These are phyloP conservation scores for Melangyna quadrimaculata DNA, from an alignment of 2,888 invertebrate species.

Conservation along the genomic window DNA sequence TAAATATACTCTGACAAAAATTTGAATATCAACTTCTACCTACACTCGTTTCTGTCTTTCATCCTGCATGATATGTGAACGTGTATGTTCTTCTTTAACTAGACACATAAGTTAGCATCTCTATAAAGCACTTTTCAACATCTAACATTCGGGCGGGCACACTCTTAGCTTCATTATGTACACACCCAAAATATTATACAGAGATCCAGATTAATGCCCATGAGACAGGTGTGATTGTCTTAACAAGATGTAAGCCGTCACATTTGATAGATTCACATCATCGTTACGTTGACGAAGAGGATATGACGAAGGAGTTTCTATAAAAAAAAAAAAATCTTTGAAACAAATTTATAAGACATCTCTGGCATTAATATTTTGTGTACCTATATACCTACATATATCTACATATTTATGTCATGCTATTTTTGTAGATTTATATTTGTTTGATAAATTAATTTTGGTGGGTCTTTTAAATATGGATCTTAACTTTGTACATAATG, in stretches of 20 bases:
- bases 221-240: slow-evolving; percentile 72
- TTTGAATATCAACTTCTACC: slow-evolving; percentile 60
- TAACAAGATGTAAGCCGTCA: slow-evolving; percentile 71
- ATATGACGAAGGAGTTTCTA: background rate
- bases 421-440: background rate
- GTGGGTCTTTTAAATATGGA: background rate
- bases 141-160: background rate
- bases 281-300: slow-evolving; percentile 49
- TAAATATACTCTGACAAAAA: slow-evolving; percentile 51
- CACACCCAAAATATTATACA: slow-evolving; percentile 44
- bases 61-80: slow-evolving; percentile 35
- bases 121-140: background rate
- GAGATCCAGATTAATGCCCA: slow-evolving; percentile 71
- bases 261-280: slow-evolving; percentile 71
- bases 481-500: background rate
- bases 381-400: too few relatives aligned
- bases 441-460: slow-evolving; percentile 3
- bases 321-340: background rate
- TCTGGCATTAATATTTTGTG: background rate
- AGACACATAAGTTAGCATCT: background rate
- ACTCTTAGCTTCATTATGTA: slow-evolving; percentile 7
- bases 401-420: background rate
- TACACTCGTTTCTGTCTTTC: slow-evolving; percentile 50
- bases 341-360: background rate
- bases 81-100: slow-evolving; percentile 6